A percentile compares a stretch with the other conserved stretches of the same genome.
Evolutionary conservation across 1,140 invertebrate genomes (phyloP).

Genomic region (Teleopsis dalmanni): DNA sequence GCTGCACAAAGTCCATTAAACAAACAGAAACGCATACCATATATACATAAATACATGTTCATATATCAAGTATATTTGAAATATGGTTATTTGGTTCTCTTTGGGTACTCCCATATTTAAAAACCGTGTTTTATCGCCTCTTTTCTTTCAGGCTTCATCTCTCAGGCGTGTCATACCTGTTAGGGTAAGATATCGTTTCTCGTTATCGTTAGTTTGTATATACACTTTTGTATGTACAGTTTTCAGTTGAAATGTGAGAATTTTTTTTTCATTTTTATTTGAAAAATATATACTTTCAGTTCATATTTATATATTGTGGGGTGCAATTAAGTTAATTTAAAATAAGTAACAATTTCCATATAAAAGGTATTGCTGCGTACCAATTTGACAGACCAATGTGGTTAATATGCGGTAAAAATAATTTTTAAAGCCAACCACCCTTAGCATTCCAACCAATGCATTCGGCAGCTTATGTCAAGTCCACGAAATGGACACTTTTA

Average conservation of each 20-base stretch:
- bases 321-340: constrained; percentile 5
- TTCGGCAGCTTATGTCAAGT: not conserved
- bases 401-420: no score
- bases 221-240: not conserved
- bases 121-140: constrained; percentile 17
- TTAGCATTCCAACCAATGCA: not conserved
- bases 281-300: not conserved
- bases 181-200: constrained; percentile 31
- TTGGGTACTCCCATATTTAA: no score
- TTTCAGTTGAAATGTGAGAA: no score
- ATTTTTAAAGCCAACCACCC: not conserved
- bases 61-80: no score
- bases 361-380: not conserved
- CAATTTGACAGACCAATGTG: no score
- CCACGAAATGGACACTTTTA: not conserved
- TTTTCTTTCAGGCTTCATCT: constrained; percentile 34
- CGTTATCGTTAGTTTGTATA: constrained; percentile 1
- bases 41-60: no score
- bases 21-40: no score
- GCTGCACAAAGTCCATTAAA: no score
- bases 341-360: not conserved
- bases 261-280: no score
- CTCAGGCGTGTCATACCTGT: constrained; percentile 39
- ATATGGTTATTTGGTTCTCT: no score
- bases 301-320: not conserved